Evolutionary conservation across 2,113 vertebrate genomes (phyloP), one percentile per base, ranked within the genome.

Genomic region (Alosa alosa): DNA sequence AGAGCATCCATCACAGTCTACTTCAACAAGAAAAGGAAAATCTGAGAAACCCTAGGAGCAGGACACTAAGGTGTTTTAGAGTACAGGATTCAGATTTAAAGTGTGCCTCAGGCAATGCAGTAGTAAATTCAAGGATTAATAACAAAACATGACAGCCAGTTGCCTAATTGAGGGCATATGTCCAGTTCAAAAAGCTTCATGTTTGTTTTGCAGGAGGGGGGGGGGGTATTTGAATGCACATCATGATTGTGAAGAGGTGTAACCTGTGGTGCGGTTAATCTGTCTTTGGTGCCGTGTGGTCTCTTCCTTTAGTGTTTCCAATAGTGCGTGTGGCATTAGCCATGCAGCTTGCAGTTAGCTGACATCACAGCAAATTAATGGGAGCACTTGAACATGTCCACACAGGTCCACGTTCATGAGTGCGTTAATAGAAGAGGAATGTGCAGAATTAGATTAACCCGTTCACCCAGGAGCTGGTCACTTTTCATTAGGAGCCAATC

Each of bases 1-100:
- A 25, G n/a, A 39, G 55, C 45, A 86, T 86, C 60, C 75, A 84
- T 86, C 83, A 84, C 82, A 41, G 47, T 83, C 25, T 82, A 39
- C 64, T 72, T 46, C 47, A n/a, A n/a, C 81, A 18, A 78, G 72
- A 49, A 6, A 84, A 49, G 81, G 15, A 49, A 45, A 64, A 83
- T 52, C 45, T 64, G 13, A 7, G 18, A 57, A 31, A 47, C 84
- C 41, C 50, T 50, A 82, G 81, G 0, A 78, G 20, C n/a, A 39
- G 72, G 31, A 3, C 25, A 39, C 72, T 78, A 13, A 39, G 72
- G 25, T 78, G 72, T 78, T 36, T 78, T 31, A 25, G 31, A 39
- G 31, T 17, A 15, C 72, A 60, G 20, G 2, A 39, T 39, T 78
- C 31, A 13, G 31, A 0, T 39, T 17, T 41, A 78, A 39, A 39